Evolutionary conservation across 2,113 vertebrate species (phyloP).

Genomic region (Sphyrna mokarran): DNA sequence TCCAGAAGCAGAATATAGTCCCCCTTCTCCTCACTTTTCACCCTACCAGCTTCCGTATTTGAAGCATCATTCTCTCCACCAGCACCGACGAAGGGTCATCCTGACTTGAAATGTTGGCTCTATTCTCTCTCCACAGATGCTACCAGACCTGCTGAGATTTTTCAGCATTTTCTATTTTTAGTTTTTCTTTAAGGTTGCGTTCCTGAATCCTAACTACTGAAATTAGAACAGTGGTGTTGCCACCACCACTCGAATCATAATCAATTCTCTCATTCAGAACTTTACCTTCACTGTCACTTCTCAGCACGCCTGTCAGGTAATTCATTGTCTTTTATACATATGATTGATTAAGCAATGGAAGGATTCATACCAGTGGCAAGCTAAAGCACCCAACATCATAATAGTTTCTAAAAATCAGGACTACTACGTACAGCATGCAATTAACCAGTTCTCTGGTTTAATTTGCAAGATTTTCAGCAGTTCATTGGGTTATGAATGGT

Average conservation of each 20-base stretch:
- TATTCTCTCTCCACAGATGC: no score
- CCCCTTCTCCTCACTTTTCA: no score
- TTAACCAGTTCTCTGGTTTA: background rate
- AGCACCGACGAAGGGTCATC: no score
- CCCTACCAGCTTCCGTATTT: no score
- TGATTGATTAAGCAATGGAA: background rate
- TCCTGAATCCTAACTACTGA: background rate
- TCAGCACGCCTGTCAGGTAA: background rate
- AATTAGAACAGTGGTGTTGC: background rate
- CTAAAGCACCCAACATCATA: background rate
- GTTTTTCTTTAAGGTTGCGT: background rate
- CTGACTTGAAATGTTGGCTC: no score
- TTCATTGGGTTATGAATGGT: background rate
- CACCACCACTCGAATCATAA: background rate
- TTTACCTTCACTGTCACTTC: background rate
- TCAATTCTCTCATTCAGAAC: background rate
- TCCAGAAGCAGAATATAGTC: no score
- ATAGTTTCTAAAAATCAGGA: background rate
- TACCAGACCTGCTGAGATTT: no score
- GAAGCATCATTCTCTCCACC: no score
- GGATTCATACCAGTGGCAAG: background rate
- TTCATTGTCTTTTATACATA: background rate
- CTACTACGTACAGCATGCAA: background rate
- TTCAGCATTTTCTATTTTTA: no score
- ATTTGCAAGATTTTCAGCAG: background rate